A percentile compares a stretch with the other conserved stretches of the same genome.
Conservation (phyloP, 2,113 vertebrate genomes). For the Symphodus melops region DNA sequence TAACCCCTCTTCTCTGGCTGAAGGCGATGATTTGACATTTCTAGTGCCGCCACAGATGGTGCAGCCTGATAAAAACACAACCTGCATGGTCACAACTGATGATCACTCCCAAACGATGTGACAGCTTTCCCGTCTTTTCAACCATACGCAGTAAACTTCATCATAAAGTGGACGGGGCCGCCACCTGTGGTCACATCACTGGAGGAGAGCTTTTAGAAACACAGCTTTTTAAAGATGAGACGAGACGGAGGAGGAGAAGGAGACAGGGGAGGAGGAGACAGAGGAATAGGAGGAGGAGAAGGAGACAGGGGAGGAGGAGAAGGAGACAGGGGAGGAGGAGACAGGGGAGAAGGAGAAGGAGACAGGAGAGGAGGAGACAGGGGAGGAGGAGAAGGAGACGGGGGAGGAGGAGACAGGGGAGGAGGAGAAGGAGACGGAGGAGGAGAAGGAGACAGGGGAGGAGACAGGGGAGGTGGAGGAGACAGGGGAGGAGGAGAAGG, state of each 20-base stretch:
- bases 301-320: neutral
- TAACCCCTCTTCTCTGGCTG: slow-evolving; percentile 36
- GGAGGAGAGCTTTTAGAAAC: neutral
- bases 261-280: neutral
- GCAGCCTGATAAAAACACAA: slow-evolving; percentile 10
- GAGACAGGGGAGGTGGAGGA: no score
- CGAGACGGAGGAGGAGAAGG: neutral
- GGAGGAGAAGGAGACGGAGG: neutral
- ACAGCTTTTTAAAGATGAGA: neutral
- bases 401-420: no score
- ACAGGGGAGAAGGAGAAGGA: no score
- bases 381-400: neutral
- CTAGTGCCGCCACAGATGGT: slow-evolving; percentile 44
- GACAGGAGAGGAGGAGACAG: neutral
- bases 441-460: neutral
- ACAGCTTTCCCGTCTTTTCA: slow-evolving; percentile 4
- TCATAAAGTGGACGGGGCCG: neutral
- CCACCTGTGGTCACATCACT: neutral
- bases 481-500: neutral
- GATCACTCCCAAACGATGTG: slow-evolving; percentile 4
- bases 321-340: neutral
- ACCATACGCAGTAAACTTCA: neutral
- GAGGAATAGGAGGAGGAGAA: slow-evolving; percentile 5
- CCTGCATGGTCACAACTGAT: neutral
- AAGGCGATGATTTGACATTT: slow-evolving; percentile 40